A percentile compares a stretch with the other conserved stretches of the same genome.
phyloP scores from a whole-genome alignment of 2,888 invertebrate species.

The Aproaerema taeniolella region DNA sequence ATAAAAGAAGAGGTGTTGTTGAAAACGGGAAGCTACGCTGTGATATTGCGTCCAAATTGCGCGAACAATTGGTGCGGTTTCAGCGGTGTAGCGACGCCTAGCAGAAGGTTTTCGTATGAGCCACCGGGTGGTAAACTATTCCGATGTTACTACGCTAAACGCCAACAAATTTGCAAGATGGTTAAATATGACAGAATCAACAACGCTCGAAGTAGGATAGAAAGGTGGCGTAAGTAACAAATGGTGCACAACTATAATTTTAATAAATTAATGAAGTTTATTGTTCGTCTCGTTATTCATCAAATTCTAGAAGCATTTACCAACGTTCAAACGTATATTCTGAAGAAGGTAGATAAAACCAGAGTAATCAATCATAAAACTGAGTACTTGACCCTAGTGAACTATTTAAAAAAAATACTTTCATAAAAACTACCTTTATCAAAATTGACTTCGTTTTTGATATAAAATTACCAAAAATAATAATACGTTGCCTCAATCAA shows the following conservation, averaged over 20 bases:
- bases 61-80: constrained; percentile 52
- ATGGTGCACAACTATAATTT: no score
- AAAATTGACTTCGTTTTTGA: no score
- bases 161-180: constrained; percentile 57
- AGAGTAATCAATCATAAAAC: no score
- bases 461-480: no score
- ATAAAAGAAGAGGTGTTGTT: constrained; percentile 41
- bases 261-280: no score
- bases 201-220: no score
- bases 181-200: not conserved
- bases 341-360: not conserved
- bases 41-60: constrained; percentile 41
- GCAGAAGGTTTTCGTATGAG: constrained; percentile 28
- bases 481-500: no score
- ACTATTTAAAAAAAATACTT: no score
- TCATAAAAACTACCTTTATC: no score
- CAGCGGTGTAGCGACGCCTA: constrained; percentile 28
- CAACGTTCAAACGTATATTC: not conserved
- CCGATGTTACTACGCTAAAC: constrained; percentile 53
- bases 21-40: constrained; percentile 38
- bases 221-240: no score
- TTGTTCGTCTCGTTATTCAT: not conserved
- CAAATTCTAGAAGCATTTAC: not conserved
- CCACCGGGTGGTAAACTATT: constrained; percentile 55
- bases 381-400: no score